Percentiles rank a stretch among this genome's conserved stretches.
Evolutionary conservation across 2,113 vertebrate species (phyloP).

Genomic region (Tupaia tana): DNA sequence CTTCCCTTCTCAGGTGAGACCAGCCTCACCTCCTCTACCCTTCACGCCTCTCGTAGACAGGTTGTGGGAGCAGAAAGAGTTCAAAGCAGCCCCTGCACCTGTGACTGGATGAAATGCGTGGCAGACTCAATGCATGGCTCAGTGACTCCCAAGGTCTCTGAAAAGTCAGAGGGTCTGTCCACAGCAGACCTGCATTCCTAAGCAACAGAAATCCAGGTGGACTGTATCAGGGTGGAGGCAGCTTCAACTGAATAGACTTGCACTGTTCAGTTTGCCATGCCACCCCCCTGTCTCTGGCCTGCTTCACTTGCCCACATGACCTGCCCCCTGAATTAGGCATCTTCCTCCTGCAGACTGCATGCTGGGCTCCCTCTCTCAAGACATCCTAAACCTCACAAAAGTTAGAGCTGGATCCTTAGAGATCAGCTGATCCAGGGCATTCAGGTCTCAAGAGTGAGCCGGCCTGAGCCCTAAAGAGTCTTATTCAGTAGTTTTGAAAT

Average conservation of each 20-base stretch:
- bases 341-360: background rate
- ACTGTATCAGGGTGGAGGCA: background rate
- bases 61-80: background rate
- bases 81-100: background rate
- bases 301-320: background rate
- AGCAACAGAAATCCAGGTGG: background rate
- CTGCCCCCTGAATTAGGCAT: background rate
- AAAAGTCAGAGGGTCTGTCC: background rate
- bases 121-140: background rate
- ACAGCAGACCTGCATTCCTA: background rate
- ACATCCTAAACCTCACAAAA: background rate
- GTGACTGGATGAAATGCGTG: background rate
- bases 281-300: no score
- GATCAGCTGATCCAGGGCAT: background rate
- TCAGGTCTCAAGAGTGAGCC: background rate
- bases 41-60: background rate
- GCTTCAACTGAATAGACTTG: background rate
- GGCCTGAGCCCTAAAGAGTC: background rate
- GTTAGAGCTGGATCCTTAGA: background rate
- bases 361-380: background rate
- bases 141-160: background rate
- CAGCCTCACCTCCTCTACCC: background rate
- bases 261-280: background rate
- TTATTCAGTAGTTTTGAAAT: background rate
- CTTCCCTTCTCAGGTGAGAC: accelerated